phyloP scores from a whole-genome alignment of 2,888 invertebrate genomes.

The Callosobruchus maculatus region DNA sequence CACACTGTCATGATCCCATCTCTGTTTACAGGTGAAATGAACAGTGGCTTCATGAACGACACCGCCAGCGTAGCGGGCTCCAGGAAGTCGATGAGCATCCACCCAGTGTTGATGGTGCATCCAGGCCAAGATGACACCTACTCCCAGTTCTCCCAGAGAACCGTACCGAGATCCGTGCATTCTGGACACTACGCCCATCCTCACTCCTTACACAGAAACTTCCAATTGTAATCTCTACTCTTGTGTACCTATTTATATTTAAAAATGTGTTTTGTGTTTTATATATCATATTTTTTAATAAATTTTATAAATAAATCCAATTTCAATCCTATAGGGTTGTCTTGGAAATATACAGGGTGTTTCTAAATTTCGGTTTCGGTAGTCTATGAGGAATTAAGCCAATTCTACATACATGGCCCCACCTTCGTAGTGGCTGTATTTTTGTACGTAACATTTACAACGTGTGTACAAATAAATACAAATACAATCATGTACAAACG shows the following conservation, averaged over 20 bases:
- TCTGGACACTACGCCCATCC: slow-evolving; percentile 47
- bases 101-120: slow-evolving; percentile 81
- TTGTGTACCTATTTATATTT: not conserved
- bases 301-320: not conserved
- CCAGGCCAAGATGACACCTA: slow-evolving; percentile 67
- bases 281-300: not conserved
- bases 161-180: slow-evolving; percentile 48
- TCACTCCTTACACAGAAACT: slow-evolving; percentile 53
- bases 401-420: too few relatives aligned
- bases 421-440: too few relatives aligned
- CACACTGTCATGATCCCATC: slow-evolving; percentile 6
- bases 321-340: not conserved
- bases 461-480: too few relatives aligned
- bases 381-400: too few relatives aligned
- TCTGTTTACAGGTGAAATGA: slow-evolving; percentile 72
- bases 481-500: too few relatives aligned
- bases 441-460: too few relatives aligned
- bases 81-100: slow-evolving; percentile 79
- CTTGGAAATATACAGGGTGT: not conserved
- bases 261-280: not conserved
- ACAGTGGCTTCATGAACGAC: slow-evolving; percentile 83
- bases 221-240: slow-evolving; percentile 54
- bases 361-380: too few relatives aligned
- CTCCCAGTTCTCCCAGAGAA: slow-evolving; percentile 75
- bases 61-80: slow-evolving; percentile 79